A percentile compares a stretch with the other conserved stretches of the same genome.
Evolutionary conservation across 2,113 vertebrate species (phyloP).

Genomic region (Mormyrus lacerda): DNA sequence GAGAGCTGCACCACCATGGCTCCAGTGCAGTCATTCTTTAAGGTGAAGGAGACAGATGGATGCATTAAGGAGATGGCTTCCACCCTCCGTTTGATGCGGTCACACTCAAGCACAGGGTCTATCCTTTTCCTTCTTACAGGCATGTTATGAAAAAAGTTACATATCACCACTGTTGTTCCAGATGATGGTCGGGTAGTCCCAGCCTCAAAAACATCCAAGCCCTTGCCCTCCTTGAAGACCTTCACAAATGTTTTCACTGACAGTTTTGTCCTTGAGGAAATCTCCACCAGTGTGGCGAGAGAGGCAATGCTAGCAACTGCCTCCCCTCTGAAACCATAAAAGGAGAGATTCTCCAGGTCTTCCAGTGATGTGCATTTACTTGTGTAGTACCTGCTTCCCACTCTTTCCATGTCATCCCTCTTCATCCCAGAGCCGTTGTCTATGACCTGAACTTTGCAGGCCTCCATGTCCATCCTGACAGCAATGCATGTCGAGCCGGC

Average conservation of each 20-base stretch:
- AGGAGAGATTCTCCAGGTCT: slow-evolving; percentile 75
- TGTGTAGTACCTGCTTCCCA: slow-evolving; percentile 77
- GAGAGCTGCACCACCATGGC: slow-evolving; percentile 81
- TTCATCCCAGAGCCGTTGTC: slow-evolving; percentile 83
- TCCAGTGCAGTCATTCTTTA: slow-evolving; percentile 77
- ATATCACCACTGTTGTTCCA: slow-evolving; percentile 78
- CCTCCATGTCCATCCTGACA: slow-evolving; percentile 76
- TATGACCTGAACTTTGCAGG: slow-evolving; percentile 85
- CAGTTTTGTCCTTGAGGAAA: slow-evolving; percentile 70
- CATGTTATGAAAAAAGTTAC: slow-evolving; percentile 81
- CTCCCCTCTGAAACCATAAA: slow-evolving; percentile 87
- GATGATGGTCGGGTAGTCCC: slow-evolving; percentile 67
- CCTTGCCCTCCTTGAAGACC: slow-evolving; percentile 73
- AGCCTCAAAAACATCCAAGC: slow-evolving; percentile 64
- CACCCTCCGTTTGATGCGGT: slow-evolving; percentile 76
- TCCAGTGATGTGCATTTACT: slow-evolving; percentile 76
- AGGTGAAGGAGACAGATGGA: slow-evolving; percentile 79
- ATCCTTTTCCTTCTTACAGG: slow-evolving; percentile 81
- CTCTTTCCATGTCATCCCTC: slow-evolving; percentile 63
- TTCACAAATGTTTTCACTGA: slow-evolving; percentile 74
- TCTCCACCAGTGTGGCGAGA: slow-evolving; percentile 74
- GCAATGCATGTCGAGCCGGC: slow-evolving; percentile 85
- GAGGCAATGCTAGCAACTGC: slow-evolving; percentile 80
- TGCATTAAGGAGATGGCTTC: slow-evolving; percentile 84
- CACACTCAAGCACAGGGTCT: slow-evolving; percentile 74